phyloP scores from a whole-genome alignment of 2,113 vertebrate genomes.

The Rhinichthys klamathensis region DNA sequence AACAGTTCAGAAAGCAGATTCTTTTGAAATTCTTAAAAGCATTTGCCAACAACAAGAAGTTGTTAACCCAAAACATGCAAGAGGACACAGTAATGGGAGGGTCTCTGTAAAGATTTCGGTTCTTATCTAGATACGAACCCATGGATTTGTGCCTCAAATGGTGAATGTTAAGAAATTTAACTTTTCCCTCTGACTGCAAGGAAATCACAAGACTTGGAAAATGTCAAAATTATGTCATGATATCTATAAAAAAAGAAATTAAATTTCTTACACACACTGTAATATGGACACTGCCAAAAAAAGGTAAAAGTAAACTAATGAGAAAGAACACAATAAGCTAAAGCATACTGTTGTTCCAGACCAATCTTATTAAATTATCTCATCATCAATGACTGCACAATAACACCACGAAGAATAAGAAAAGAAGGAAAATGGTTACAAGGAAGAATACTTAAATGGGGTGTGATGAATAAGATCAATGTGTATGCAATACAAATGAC shows the following conservation, averaged over 20 bases:
- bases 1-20: not conserved
- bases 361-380: not conserved
- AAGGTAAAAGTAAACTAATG: not conserved
- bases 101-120: no score
- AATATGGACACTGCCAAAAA: not conserved
- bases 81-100: no score
- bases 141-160: not conserved
- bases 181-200: not conserved
- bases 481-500: not conserved
- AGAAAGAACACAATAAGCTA: not conserved
- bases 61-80: not conserved
- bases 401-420: not conserved
- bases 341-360: not conserved
- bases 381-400: not conserved
- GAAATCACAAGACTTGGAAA: not conserved
- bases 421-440: not conserved
- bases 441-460: not conserved
- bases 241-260: not conserved
- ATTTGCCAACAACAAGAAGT: no score
- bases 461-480: not conserved
- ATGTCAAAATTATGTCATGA: not conserved
- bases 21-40: constrained; percentile 12
- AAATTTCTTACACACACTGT: not conserved
- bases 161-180: not conserved
- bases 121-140: no score